A percentile compares a stretch with the other conserved stretches of the same genome.
phyloP scores from a whole-genome alignment of 2,113 vertebrate genomes.

The Solenodon paradoxus region DNA sequence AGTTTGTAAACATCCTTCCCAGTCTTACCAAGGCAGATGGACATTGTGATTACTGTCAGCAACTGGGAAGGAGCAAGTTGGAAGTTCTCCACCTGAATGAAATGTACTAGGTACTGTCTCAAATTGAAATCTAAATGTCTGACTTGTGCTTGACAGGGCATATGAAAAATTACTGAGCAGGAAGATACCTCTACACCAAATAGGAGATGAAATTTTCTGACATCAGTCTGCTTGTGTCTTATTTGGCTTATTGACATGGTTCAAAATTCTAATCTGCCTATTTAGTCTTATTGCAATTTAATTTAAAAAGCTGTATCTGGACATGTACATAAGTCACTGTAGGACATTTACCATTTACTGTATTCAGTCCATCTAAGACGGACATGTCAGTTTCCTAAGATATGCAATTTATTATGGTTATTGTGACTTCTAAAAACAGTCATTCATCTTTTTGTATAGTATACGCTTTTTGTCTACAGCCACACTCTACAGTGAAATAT shows the following conservation, averaged over 20 bases:
- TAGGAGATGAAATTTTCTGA: neutral
- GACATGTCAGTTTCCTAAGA: neutral
- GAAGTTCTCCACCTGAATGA: neutral
- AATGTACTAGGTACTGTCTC: neutral
- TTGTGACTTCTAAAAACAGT: neutral
- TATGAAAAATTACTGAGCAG: rapidly evolving
- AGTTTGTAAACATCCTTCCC: neutral
- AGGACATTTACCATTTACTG: neutral
- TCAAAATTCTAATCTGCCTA: neutral
- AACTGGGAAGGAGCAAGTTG: neutral
- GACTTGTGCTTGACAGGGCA: neutral
- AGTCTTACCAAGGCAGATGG: neutral
- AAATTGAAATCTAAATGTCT: neutral
- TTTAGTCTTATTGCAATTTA: neutral
- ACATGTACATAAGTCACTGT: neutral
- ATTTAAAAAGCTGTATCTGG: neutral
- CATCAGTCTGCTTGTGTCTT: neutral
- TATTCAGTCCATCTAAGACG: neutral
- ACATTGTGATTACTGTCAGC: neutral
- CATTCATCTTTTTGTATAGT: neutral
- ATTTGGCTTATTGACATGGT: neutral
- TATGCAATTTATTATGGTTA: neutral
- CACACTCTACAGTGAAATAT: neutral
- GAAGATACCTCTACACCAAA: neutral
- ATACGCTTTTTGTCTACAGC: neutral